A percentile compares a stretch with the other conserved stretches of the same genome.
These are phyloP conservation scores for Zaprionus gabonicus DNA, from an alignment of 1,140 invertebrate species.

Conservation along the genomic window DNA sequence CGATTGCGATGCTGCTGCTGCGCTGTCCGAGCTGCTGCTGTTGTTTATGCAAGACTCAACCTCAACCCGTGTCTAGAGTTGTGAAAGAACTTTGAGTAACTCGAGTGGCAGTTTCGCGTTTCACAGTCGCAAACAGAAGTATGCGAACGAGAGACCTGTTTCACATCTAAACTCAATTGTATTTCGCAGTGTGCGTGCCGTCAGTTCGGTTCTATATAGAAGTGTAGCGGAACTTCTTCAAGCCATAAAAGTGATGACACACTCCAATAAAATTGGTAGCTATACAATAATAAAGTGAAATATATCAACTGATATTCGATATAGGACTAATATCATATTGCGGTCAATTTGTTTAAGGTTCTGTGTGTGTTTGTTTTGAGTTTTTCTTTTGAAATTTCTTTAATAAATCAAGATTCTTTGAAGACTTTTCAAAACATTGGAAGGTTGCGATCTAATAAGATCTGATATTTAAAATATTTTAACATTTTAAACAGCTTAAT, in stretches of 20 bases:
- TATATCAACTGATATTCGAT: neutral
- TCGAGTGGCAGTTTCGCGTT: constrained; percentile 21
- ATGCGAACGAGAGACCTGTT: constrained; percentile 13
- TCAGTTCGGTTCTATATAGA: neutral
- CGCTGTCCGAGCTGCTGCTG: constrained; percentile 10
- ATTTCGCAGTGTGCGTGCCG: neutral
- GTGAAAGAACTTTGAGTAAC: constrained; percentile 45
- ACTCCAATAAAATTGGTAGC: constrained; percentile 1
- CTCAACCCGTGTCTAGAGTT: constrained; percentile 39
- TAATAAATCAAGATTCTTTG: no score
- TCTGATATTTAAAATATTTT: no score
- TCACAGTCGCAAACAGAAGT: constrained; percentile 28
- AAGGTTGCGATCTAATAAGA: no score
- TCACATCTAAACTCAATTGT: constrained; percentile 1
- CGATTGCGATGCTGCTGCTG: constrained; percentile 35
- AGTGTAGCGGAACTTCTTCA: neutral
- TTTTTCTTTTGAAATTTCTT: no score
- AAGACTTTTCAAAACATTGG: no score
- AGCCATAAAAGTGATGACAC: constrained; percentile 7
- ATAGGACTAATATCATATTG: neutral
- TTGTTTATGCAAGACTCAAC: constrained; percentile 49
- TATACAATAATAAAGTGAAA: neutral
- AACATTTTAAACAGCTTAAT: no score
- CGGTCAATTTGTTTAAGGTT: neutral
- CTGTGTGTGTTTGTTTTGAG: neutral